These are phyloP conservation scores for Agelastica alni DNA, from an alignment of 2,888 invertebrate genomes.

Conservation along the genomic window DNA sequence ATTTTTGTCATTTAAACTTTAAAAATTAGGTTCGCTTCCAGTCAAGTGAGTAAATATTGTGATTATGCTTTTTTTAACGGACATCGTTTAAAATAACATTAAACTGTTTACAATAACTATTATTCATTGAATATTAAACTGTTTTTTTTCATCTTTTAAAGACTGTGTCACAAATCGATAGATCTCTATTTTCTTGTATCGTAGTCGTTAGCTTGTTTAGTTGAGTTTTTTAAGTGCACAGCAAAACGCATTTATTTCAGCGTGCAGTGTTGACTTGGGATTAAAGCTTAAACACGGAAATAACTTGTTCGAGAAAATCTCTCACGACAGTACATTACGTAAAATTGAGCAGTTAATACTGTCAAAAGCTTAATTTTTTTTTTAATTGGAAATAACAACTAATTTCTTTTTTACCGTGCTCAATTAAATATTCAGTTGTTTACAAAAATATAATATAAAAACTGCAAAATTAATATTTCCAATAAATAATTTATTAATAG, in stretches of 20 bases:
- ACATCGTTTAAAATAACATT: too few species aligned
- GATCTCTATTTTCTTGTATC: not conserved
- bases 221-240: not conserved
- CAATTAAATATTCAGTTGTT: too few species aligned
- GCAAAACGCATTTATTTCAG: not conserved
- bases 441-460: too few species aligned
- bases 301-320: slow-evolving; percentile 19
- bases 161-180: not conserved
- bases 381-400: slow-evolving; percentile 17
- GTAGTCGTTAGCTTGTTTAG: not conserved
- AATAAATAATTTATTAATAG: too few species aligned
- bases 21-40: too few species aligned
- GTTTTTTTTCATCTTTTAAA: too few species aligned
- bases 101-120: too few species aligned
- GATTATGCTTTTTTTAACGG: too few species aligned
- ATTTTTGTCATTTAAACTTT: too few species aligned
- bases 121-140: too few species aligned
- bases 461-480: too few species aligned
- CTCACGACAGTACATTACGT: slow-evolving; percentile 19
- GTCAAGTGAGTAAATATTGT: too few species aligned
- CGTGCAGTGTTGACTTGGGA: not conserved
- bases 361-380: slow-evolving; percentile 16
- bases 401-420: slow-evolving; percentile 3
- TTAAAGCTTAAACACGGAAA: slow-evolving; percentile 15
- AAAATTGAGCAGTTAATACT: slow-evolving; percentile 18